phyloP scores from a whole-genome alignment of 2,888 invertebrate species.

The Drosophila niveifrons region DNA sequence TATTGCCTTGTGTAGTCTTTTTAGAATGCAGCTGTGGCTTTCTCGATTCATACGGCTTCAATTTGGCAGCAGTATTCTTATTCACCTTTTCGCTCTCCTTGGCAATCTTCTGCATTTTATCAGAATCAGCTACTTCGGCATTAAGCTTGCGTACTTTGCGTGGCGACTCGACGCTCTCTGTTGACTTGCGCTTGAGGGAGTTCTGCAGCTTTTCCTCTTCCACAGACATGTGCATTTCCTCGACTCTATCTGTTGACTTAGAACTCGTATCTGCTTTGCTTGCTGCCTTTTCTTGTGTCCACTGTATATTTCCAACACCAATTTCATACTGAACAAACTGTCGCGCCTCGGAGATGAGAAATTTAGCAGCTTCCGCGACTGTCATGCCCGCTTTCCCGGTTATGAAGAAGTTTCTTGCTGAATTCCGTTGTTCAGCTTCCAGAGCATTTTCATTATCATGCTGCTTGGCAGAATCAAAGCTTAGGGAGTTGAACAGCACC shows the following conservation, averaged over 20 bases:
- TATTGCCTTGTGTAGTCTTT: neutral
- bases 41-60: neutral
- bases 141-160: constrained; percentile 39
- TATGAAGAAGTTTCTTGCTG: constrained; percentile 91
- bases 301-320: constrained; percentile 90
- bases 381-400: constrained; percentile 93
- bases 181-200: constrained; percentile 46
- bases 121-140: neutral
- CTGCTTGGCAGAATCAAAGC: constrained; percentile 94
- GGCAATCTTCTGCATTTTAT: neutral
- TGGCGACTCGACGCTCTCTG: constrained; percentile 7
- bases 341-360: constrained; percentile 92
- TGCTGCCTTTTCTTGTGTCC: constrained; percentile 84
- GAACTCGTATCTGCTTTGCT: neutral
- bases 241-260: neutral
- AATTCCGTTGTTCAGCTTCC: constrained; percentile 89
- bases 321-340: constrained; percentile 90
- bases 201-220: constrained; percentile 39
- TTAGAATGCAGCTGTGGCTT: neutral
- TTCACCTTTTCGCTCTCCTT: neutral
- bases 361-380: constrained; percentile 91
- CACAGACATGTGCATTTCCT: constrained; percentile 59
- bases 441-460: constrained; percentile 89
- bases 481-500: constrained; percentile 91
- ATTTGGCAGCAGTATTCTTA: neutral